Conservation (phyloP, 2,797 vertebrate genomes). For the Coregonus suidteri region DNA sequence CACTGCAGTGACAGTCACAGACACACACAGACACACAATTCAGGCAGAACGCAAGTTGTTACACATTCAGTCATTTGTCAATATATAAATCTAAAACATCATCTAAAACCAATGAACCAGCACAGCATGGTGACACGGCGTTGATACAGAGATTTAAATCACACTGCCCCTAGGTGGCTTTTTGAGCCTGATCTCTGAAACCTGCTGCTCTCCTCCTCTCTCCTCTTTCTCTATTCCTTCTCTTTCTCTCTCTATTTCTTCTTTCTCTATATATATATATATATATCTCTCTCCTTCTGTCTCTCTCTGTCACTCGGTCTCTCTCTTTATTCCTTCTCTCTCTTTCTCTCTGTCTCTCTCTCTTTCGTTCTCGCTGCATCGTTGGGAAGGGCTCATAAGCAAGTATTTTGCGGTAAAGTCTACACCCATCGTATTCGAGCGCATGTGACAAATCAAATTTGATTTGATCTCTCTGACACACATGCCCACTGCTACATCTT, state of each 20-base stretch:
- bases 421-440: too few species aligned
- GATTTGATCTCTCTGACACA: not conserved
- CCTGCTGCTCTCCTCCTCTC: not conserved
- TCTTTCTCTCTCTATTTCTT: too few species aligned
- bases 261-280: not conserved
- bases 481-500: not conserved
- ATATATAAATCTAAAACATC: not conserved
- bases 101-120: conserved; percentile 1
- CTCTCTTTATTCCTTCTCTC: not conserved
- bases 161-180: not conserved
- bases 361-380: too few species aligned
- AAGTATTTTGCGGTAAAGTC: too few species aligned
- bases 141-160: conserved; percentile 7
- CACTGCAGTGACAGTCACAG: not conserved
- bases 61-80: not conserved
- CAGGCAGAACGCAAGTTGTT: not conserved
- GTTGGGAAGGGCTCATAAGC: too few species aligned
- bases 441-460: not conserved
- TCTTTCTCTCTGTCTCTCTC: not conserved
- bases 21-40: not conserved
- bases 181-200: not conserved
- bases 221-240: not conserved
- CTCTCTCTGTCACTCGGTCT: not conserved
- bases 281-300: not conserved
- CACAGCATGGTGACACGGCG: not conserved